These are phyloP conservation scores for Cryptus viduatorius DNA, from an alignment of 2,888 invertebrate species.

Conservation along the genomic window DNA sequence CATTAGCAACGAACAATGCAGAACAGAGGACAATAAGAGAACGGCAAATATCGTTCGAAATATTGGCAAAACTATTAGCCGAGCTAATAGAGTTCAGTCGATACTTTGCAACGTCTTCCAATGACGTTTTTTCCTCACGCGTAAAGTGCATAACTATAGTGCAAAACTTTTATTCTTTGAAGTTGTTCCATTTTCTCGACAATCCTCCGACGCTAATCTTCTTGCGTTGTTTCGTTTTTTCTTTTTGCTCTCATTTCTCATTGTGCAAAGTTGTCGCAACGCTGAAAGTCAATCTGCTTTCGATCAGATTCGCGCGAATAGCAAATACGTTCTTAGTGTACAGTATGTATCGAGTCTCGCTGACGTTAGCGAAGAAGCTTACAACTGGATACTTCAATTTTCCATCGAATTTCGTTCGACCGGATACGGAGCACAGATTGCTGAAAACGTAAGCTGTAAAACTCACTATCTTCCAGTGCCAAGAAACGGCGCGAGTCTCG, in stretches of 20 bases:
- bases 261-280: slow-evolving; percentile 1
- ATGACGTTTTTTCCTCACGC: not conserved
- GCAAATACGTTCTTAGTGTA: slow-evolving; percentile 1
- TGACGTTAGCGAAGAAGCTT: not conserved
- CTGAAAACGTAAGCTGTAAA: not conserved
- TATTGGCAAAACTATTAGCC: not conserved
- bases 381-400: slow-evolving; percentile 18
- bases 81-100: not conserved
- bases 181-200: slow-evolving; percentile 2
- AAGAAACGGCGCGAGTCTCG: slow-evolving; percentile 8
- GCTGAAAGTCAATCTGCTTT: slow-evolving; percentile 7
- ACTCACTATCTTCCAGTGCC: not conserved
- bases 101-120: not conserved
- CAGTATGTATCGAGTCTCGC: not conserved
- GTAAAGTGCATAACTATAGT: not conserved
- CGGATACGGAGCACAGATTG: slow-evolving; percentile 1
- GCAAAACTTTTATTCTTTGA: not conserved
- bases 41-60: not conserved
- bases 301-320: not conserved
- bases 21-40: not conserved
- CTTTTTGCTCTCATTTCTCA: not conserved
- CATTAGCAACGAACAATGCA: not conserved
- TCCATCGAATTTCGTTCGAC: slow-evolving; percentile 6
- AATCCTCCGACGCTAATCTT: not conserved
- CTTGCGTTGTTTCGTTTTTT: not conserved